Evolutionary conservation across 2,113 vertebrate genomes (phyloP), one percentile per base, ranked within the genome.

Genomic region (Corydoras sp.): DNA sequence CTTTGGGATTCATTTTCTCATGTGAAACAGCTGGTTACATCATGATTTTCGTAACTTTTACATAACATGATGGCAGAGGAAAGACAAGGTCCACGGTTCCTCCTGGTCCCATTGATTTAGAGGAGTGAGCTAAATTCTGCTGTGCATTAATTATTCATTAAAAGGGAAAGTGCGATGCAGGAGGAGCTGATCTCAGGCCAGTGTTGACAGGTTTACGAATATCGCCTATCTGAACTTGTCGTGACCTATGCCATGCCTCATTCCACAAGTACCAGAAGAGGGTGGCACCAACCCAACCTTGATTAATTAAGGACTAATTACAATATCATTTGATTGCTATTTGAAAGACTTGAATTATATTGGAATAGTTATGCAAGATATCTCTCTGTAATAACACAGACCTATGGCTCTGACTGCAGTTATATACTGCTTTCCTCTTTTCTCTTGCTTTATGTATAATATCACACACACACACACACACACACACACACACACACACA

Each of bases 131-230:
- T 85, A 82, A 85, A 87, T 84, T 81, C 84, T 85, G 82, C 70
- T n/a, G 75, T 9, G 11, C 4, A 67, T 88, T 77, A 85, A 85
- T 88, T 83, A 88, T 88, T 90, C 75, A 87, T 87, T 72, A n/a
- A 51, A 67, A 61, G 67, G 62, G 73, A 80, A 82, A 68, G 75
- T 75, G 65, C 74, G 75, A 72, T 58, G 32, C 6, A 11, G 54
- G 73, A 51, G 4, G 7, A 24, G 32, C 60, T 5, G 51, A 31
- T 24, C n/a, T 12, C 54, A 53, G 9, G 51, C 13, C 35, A 43
- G 35, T 1, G 3, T 5, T 5, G 1, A 43, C 35, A 43, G 35
- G 35, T 43, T 43, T 43, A 43, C 4, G 35, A 43, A 43, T 5
- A 15, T 9, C 51, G 14, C 53, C 48, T 35, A 43, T 43, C 4